Evolutionary conservation across 2,888 invertebrate genomes (phyloP).

Genomic region (Slavum lentiscoides): DNA sequence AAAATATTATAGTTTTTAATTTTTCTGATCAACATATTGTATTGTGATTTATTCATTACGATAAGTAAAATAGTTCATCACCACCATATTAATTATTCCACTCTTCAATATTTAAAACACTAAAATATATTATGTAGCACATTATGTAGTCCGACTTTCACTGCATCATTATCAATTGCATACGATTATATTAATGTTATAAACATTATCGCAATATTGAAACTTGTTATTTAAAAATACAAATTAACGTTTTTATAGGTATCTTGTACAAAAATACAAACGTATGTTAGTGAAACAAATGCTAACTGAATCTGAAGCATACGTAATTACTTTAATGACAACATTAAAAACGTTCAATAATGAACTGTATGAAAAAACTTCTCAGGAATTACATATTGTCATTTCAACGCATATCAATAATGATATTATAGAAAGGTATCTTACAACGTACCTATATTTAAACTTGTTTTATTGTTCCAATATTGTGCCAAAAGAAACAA

Average conservation of each 20-base stretch:
- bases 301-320: slow-evolving; percentile 40
- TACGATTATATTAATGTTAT: no score
- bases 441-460: not conserved
- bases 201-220: no score
- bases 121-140: no score
- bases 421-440: slow-evolving; percentile 20
- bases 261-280: slow-evolving; percentile 27
- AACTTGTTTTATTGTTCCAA: not conserved
- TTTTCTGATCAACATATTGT: no score
- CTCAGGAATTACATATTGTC: not conserved
- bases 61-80: no score
- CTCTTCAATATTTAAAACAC: no score
- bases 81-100: no score
- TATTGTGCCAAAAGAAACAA: not conserved
- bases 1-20: no score
- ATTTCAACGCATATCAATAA: slow-evolving; percentile 33
- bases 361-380: slow-evolving; percentile 3
- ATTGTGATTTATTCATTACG: no score
- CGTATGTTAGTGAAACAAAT: slow-evolving; percentile 35
- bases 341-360: slow-evolving; percentile 20
- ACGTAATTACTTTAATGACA: slow-evolving; percentile 8
- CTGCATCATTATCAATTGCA: no score
- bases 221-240: not conserved
- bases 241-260: not conserved
- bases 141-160: no score